phyloP scores from a whole-genome alignment of 2,888 invertebrate species.

The Orchestes rusci region DNA sequence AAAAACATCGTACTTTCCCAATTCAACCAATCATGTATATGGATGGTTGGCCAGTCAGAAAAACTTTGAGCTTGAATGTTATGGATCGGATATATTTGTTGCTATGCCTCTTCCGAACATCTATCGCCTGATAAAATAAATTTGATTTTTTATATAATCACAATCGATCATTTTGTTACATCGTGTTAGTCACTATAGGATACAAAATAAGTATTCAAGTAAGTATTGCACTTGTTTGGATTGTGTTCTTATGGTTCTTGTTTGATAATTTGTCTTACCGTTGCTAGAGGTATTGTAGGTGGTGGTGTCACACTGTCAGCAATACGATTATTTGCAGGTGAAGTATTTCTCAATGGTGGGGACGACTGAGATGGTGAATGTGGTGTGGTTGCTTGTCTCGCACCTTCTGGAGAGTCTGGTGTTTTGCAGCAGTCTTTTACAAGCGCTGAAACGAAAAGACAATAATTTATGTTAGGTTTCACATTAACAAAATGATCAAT shows the following conservation, averaged over 20 bases:
- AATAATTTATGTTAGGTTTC: not conserved
- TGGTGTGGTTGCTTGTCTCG: conserved; percentile 33
- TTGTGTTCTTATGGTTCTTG: too few species aligned
- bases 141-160: too few species aligned
- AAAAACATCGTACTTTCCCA: conserved; percentile 14
- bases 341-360: conserved; percentile 34
- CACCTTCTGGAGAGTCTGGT: conserved; percentile 42
- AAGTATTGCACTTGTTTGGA: too few species aligned
- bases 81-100: conserved; percentile 18
- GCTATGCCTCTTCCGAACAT: conserved; percentile 15
- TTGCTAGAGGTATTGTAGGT: conserved; percentile 27
- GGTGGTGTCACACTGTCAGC: conserved; percentile 39
- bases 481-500: not conserved
- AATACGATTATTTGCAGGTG: conserved; percentile 48
- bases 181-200: too few species aligned
- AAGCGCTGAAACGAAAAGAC: conserved; percentile 9
- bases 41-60: conserved; percentile 16
- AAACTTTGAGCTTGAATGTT: conserved; percentile 15
- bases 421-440: conserved; percentile 41
- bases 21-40: conserved; percentile 20
- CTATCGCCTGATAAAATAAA: conserved; percentile 17
- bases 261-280: too few species aligned
- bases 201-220: too few species aligned
- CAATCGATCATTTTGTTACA: too few species aligned
- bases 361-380: conserved; percentile 39